A percentile compares a stretch with the other conserved stretches of the same genome.
phyloP scores from a whole-genome alignment of 92 coral and sea anemone species.

The Umimayanthus chanpuru region DNA sequence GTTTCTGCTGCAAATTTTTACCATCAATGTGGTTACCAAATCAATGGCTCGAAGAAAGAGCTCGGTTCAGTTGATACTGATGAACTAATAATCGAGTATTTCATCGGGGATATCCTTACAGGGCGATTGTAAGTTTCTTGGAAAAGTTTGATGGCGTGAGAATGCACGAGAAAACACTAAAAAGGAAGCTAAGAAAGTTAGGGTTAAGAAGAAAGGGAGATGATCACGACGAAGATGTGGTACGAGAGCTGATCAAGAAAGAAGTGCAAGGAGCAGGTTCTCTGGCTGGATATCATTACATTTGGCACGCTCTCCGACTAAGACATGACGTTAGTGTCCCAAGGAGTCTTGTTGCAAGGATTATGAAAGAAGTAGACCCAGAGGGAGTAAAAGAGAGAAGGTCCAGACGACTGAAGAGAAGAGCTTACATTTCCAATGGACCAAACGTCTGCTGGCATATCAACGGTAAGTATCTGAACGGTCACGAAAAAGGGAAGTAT shows the following conservation, averaged over 20 bases:
- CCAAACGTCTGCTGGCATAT: constrained; percentile 71
- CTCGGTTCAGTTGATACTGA: constrained; percentile 21
- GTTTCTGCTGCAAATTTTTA: constrained; percentile 4
- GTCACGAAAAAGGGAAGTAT: constrained; percentile 40
- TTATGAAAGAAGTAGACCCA: constrained; percentile 65
- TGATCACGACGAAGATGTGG: constrained; percentile 55
- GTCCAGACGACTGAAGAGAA: constrained; percentile 44
- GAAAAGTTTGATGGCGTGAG: too few species aligned
- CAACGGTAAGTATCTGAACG: constrained; percentile 50
- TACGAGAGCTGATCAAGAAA: constrained; percentile 50
- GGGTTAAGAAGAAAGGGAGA: too few species aligned
- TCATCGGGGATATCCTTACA: constrained; percentile 45
- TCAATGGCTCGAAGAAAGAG: background rate
- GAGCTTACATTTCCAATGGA: constrained; percentile 55
- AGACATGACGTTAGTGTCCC: constrained; percentile 58
- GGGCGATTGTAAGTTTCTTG: constrained; percentile 47
- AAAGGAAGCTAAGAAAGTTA: constrained; percentile 60
- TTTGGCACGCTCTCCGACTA: constrained; percentile 63
- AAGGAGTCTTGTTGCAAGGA: constrained; percentile 40
- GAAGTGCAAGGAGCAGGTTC: constrained; percentile 64
- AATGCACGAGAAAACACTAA: constrained; percentile 64
- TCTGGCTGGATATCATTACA: constrained; percentile 58
- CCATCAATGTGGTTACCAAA: constrained; percentile 27
- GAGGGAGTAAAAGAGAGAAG: constrained; percentile 55
- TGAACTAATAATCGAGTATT: constrained; percentile 40